phyloP scores from a whole-genome alignment of 2,797 vertebrate species.

The Spizella passerina region DNA sequence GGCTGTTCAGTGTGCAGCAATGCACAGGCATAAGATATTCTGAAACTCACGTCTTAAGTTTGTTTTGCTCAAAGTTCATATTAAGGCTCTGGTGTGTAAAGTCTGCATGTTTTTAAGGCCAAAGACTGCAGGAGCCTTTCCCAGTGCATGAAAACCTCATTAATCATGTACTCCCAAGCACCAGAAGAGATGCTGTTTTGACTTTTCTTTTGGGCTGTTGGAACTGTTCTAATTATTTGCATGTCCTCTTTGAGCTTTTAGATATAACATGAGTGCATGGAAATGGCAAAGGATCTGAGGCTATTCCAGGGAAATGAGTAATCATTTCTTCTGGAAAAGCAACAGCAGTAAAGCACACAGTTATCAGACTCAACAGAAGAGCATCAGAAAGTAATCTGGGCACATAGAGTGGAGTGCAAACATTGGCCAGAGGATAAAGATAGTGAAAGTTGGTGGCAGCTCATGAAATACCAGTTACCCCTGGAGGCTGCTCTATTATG shows the following conservation, averaged over 20 bases:
- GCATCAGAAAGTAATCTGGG: not conserved
- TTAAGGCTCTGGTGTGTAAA: not conserved
- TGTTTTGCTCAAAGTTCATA: slow-evolving; percentile 6
- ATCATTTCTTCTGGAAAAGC: slow-evolving; percentile 27
- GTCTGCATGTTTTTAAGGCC: not conserved
- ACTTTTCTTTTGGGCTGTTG: slow-evolving; percentile 4
- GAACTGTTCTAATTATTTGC: slow-evolving; percentile 26
- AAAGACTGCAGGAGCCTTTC: slow-evolving; percentile 24
- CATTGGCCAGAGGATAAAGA: not conserved
- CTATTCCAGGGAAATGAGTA: slow-evolving; percentile 44
- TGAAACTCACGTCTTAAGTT: not conserved
- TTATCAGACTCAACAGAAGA: not conserved
- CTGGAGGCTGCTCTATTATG: not conserved
- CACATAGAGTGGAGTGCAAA: not conserved
- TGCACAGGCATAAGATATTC: not conserved
- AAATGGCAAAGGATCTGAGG: slow-evolving; percentile 46
- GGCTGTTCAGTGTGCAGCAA: not conserved
- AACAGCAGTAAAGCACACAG: not conserved
- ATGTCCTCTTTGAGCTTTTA: slow-evolving; percentile 7
- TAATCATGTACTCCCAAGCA: slow-evolving; percentile 41
- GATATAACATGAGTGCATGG: not conserved
- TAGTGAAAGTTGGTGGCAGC: not conserved
- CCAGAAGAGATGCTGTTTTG: slow-evolving; percentile 35
- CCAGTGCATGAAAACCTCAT: slow-evolving; percentile 23
- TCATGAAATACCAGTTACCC: not conserved